Percentiles rank a stretch among this genome's conserved stretches.
phyloP scores from a whole-genome alignment of 2,888 invertebrate genomes.

The Stenodera caucasica region DNA sequence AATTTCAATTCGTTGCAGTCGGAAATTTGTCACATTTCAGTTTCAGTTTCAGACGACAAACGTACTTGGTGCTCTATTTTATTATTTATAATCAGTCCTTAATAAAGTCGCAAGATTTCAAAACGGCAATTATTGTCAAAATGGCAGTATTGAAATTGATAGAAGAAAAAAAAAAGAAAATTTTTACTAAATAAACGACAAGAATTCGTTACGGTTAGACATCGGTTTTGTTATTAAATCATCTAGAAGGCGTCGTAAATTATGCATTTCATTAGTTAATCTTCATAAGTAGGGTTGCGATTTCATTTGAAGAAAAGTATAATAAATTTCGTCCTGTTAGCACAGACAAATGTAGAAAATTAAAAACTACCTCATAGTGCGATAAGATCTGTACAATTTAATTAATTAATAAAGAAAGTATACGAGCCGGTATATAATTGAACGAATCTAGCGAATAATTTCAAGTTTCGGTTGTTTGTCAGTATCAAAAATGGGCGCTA shows the following conservation, averaged over 20 bases:
- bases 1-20: conserved; percentile 5
- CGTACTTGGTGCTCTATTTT: conserved; percentile 27
- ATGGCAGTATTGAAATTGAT: conserved; percentile 1
- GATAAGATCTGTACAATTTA: conserved; percentile 18
- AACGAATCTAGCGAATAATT: neutral
- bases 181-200: neutral
- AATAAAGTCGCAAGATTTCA: conserved; percentile 42
- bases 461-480: neutral
- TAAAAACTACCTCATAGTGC: conserved; percentile 24
- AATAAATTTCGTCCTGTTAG: conserved; percentile 38
- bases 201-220: too few relatives aligned
- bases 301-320: conserved; percentile 42
- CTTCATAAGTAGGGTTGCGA: conserved; percentile 46
- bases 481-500: neutral
- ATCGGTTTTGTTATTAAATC: conserved; percentile 14
- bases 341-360: conserved; percentile 17
- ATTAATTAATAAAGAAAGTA: conserved; percentile 24
- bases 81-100: conserved; percentile 37
- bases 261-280: conserved; percentile 48
- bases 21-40: conserved; percentile 25
- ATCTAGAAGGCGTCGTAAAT: conserved; percentile 34
- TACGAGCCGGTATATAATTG: neutral
- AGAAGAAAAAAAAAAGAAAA: neutral
- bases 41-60: conserved; percentile 17
- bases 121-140: conserved; percentile 28